Conservation (phyloP, 1,140 invertebrate genomes). For the Lepeophtheirus salmonis region DNA sequence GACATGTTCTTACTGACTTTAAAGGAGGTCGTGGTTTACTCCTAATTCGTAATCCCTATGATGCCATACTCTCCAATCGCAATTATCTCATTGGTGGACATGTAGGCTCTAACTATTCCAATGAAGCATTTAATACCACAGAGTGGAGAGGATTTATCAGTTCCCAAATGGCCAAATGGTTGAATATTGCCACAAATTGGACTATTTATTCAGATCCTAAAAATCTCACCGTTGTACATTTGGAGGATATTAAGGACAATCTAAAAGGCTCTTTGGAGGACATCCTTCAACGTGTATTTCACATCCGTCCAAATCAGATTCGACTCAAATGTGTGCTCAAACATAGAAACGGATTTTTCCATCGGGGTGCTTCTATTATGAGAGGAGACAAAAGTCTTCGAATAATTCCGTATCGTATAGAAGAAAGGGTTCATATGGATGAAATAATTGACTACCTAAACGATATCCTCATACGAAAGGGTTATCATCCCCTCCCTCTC, state of each 20-base stretch:
- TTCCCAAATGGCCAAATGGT: not conserved
- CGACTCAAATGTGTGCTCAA: not conserved
- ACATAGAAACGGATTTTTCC: not conserved
- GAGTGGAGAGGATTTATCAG: not conserved
- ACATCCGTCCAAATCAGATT: not conserved
- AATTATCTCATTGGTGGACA: slow-evolving; percentile 28
- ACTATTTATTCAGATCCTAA: not conserved
- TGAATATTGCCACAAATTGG: not conserved
- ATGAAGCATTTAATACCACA: slow-evolving; percentile 12
- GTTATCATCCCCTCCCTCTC: not conserved
- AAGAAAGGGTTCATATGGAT: not conserved
- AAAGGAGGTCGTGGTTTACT: slow-evolving; percentile 24
- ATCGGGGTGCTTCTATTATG: not conserved
- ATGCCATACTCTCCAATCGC: slow-evolving; percentile 27
- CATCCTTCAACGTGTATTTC: not conserved
- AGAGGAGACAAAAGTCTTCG: no score
- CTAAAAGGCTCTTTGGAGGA: no score
- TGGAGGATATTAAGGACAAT: not conserved
- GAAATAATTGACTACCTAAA: not conserved
- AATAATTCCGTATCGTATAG: not conserved
- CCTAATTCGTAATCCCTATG: slow-evolving; percentile 28
- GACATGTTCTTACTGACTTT: slow-evolving; percentile 19
- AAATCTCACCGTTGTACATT: not conserved
- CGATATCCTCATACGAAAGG: not conserved
- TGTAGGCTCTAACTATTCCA: slow-evolving; percentile 21